A percentile compares a stretch with the other conserved stretches of the same genome.
Conservation (phyloP, 1,140 invertebrate species). For the Laupala kohalensis region DNA sequence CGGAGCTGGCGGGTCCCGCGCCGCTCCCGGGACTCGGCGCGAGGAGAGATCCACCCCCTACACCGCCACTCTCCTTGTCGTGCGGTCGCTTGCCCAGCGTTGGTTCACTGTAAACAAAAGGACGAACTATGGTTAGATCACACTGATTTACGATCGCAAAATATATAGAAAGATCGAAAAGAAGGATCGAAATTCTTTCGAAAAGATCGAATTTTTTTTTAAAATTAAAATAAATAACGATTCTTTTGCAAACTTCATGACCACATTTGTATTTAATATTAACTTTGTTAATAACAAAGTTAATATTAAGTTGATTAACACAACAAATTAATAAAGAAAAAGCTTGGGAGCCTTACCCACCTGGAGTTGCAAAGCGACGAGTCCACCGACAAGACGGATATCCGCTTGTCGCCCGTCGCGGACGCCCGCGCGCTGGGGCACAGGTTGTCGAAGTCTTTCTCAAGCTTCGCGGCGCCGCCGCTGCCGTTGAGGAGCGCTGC, state of each 20-base stretch:
- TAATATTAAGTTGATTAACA: too few relatives aligned
- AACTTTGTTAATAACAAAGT: too few relatives aligned
- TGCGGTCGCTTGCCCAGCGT: slow-evolving; percentile 33
- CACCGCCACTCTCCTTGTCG: slow-evolving; percentile 25
- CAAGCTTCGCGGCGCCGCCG: slow-evolving; percentile 19
- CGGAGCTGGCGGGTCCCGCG: slow-evolving; percentile 27
- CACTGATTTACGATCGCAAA: slow-evolving; percentile 8
- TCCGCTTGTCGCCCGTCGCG: slow-evolving; percentile 26
- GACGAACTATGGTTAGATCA: slow-evolving; percentile 13
- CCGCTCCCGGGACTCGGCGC: slow-evolving; percentile 1
- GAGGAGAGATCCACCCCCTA: neutral
- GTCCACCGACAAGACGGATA: slow-evolving; percentile 29
- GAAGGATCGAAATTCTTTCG: too few relatives aligned
- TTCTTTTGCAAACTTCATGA: too few relatives aligned
- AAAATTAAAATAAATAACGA: too few relatives aligned
- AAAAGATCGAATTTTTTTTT: too few relatives aligned
- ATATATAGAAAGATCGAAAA: too few relatives aligned
- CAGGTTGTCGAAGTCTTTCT: slow-evolving; percentile 21
- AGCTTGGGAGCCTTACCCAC: too few relatives aligned
- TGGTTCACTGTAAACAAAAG: slow-evolving; percentile 29
- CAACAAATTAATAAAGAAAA: too few relatives aligned
- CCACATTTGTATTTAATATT: too few relatives aligned
- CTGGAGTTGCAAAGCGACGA: slow-evolving; percentile 21
- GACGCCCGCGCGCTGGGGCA: slow-evolving; percentile 20
- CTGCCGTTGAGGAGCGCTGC: slow-evolving; percentile 22